Evolutionary conservation across 2,113 vertebrate genomes (phyloP).

Genomic region (Anoura caudifer): DNA sequence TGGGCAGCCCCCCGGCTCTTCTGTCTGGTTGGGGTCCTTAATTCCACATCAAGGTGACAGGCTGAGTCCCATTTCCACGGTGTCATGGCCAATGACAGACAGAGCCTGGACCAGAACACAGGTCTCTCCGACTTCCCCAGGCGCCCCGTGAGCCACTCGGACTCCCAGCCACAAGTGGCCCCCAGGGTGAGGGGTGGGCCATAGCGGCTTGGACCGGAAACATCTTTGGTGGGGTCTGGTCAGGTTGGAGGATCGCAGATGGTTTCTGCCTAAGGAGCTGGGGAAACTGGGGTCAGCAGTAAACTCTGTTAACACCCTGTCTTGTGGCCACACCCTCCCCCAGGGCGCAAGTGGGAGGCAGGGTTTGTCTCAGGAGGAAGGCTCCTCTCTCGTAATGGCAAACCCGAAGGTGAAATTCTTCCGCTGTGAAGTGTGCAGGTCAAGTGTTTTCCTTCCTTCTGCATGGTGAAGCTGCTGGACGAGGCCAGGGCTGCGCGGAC

Average conservation of each 20-base stretch:
- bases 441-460: background rate
- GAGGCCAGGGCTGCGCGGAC: rapidly evolving
- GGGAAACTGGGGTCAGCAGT: rapidly evolving
- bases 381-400: rapidly evolving
- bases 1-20: rapidly evolving
- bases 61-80: too few relatives aligned
- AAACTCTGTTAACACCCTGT: rapidly evolving
- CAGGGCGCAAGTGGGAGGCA: rapidly evolving
- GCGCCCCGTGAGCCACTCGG: rapidly evolving
- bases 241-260: rapidly evolving
- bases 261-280: background rate
- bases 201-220: rapidly evolving
- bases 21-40: background rate
- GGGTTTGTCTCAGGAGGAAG: rapidly evolving
- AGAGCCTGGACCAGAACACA: background rate
- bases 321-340: rapidly evolving
- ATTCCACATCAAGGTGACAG: too few relatives aligned
- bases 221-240: rapidly evolving
- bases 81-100: background rate
- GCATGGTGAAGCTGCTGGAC: background rate
- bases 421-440: background rate
- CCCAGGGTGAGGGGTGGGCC: rapidly evolving
- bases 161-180: background rate
- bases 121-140: rapidly evolving
- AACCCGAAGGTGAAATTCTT: background rate